Conservation (phyloP, 92 coral and sea anemone species). For the Chrysogorgia sp. region DNA sequence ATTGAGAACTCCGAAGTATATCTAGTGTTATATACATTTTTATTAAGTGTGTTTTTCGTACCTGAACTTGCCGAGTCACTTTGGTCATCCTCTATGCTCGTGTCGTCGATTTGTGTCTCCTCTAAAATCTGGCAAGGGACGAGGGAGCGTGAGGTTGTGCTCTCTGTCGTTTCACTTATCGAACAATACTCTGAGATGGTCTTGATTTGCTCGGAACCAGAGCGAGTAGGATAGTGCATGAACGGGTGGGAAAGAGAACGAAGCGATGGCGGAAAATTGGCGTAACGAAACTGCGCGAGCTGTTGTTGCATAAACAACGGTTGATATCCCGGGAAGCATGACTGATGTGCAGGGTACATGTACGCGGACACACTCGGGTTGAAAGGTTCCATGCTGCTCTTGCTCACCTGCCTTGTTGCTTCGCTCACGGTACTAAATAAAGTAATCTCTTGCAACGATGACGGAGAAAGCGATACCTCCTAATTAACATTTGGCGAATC, state of each 20-base stretch:
- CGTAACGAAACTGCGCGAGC: slow-evolving; percentile 47
- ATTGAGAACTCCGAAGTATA: background rate
- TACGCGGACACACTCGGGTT: slow-evolving; percentile 43
- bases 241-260: slow-evolving; percentile 50
- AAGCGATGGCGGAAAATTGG: slow-evolving; percentile 46
- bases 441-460: slow-evolving; percentile 48
- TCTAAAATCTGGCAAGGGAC: slow-evolving; percentile 28
- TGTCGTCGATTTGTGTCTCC: slow-evolving; percentile 37
- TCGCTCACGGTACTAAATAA: slow-evolving; percentile 14
- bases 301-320: slow-evolving; percentile 45
- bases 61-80: slow-evolving; percentile 40
- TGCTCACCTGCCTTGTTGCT: slow-evolving; percentile 27
- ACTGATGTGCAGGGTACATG: slow-evolving; percentile 41
- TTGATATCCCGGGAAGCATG: slow-evolving; percentile 44
- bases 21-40: slow-evolving; percentile 5
- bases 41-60: slow-evolving; percentile 6
- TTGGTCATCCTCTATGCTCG: slow-evolving; percentile 32
- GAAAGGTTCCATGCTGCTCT: slow-evolving; percentile 48
- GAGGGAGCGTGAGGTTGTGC: slow-evolving; percentile 11
- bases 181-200: slow-evolving; percentile 26
- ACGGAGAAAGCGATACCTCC: slow-evolving; percentile 53
- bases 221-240: slow-evolving; percentile 25
- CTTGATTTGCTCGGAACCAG: slow-evolving; percentile 33
- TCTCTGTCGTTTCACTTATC: slow-evolving; percentile 25
- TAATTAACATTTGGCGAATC: slow-evolving; percentile 49